phyloP scores from a whole-genome alignment of 2,888 invertebrate genomes.

The Clitarchus hookeri region DNA sequence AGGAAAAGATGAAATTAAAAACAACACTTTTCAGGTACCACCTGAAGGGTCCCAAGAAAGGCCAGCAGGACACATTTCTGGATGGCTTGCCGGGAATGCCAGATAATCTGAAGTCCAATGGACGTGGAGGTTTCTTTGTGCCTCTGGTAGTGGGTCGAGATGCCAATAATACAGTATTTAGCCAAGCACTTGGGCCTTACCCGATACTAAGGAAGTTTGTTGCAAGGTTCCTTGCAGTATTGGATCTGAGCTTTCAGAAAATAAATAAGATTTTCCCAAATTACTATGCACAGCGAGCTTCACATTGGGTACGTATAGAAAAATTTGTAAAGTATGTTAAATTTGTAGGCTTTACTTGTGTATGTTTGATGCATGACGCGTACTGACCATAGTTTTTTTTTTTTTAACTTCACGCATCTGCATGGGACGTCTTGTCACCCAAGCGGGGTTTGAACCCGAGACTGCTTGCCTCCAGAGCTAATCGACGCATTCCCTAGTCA shows the following conservation, averaged over 20 bases:
- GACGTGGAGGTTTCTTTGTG: slow-evolving; percentile 70
- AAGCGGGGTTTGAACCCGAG: too few relatives aligned
- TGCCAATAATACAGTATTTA: slow-evolving; percentile 60
- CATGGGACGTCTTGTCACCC: too few relatives aligned
- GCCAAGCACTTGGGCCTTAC: slow-evolving; percentile 62
- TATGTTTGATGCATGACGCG: too few relatives aligned
- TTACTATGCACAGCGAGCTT: slow-evolving; percentile 63
- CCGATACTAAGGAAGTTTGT: slow-evolving; percentile 69
- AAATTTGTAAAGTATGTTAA: neutral
- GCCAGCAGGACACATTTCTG: slow-evolving; percentile 77
- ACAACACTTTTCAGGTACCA: slow-evolving; percentile 61
- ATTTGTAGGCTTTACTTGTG: too few relatives aligned
- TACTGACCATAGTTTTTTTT: too few relatives aligned
- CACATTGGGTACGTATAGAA: slow-evolving; percentile 60
- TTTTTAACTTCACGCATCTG: too few relatives aligned
- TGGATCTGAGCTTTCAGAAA: slow-evolving; percentile 67
- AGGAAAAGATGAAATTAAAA: too few relatives aligned
- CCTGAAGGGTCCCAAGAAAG: slow-evolving; percentile 79
- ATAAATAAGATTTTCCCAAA: slow-evolving; percentile 69
- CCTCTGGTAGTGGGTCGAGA: slow-evolving; percentile 63
- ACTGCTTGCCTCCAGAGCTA: too few relatives aligned
- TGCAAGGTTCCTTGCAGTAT: slow-evolving; percentile 61
- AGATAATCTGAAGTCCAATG: slow-evolving; percentile 64
- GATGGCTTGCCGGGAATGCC: slow-evolving; percentile 79
- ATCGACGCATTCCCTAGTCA: too few relatives aligned